Percentiles rank a stretch among this genome's conserved stretches.
Evolutionary conservation across 2,888 invertebrate species (phyloP).

Genomic region (Drosophila eohydei): DNA sequence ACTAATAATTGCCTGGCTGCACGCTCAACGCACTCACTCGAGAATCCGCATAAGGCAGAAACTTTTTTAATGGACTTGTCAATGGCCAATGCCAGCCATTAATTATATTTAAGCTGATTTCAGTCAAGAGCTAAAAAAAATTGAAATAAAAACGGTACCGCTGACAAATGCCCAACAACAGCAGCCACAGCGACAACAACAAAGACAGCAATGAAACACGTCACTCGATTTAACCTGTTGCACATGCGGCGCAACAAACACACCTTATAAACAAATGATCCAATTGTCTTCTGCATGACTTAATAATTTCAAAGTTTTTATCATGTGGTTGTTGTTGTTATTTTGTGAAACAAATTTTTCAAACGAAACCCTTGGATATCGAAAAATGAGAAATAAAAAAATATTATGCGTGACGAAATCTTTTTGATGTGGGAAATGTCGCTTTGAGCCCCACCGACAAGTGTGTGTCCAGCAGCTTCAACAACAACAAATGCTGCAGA

Average conservation of each 20-base stretch:
- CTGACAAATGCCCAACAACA: slow-evolving; percentile 62
- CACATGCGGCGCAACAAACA: slow-evolving; percentile 60
- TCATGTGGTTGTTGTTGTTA: slow-evolving; percentile 13
- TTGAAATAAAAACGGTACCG: slow-evolving; percentile 47
- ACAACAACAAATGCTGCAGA: slow-evolving; percentile 42
- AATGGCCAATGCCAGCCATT: slow-evolving; percentile 78
- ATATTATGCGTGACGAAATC: slow-evolving; percentile 80
- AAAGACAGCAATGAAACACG: slow-evolving; percentile 37
- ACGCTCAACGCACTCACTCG: slow-evolving; percentile 39
- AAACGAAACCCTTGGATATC: slow-evolving; percentile 53
- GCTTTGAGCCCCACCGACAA: slow-evolving; percentile 78
- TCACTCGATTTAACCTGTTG: slow-evolving; percentile 75
- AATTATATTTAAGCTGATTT: slow-evolving; percentile 82
- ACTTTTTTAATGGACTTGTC: slow-evolving; percentile 82
- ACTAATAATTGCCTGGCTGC: slow-evolving; percentile 8
- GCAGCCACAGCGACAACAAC: slow-evolving; percentile 7
- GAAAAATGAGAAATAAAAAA: slow-evolving; percentile 29
- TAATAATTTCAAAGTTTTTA: slow-evolving; percentile 64
- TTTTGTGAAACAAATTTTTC: slow-evolving; percentile 62
- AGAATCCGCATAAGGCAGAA: slow-evolving; percentile 41
- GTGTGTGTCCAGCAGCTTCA: slow-evolving; percentile 72
- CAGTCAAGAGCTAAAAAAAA: slow-evolving; percentile 44
- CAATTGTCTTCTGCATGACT: slow-evolving; percentile 81
- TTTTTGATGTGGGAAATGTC: slow-evolving; percentile 82
- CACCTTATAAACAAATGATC: slow-evolving; percentile 78